Evolutionary conservation across 2,113 vertebrate species (phyloP).

Genomic region (Hippoglossus stenolepis): DNA sequence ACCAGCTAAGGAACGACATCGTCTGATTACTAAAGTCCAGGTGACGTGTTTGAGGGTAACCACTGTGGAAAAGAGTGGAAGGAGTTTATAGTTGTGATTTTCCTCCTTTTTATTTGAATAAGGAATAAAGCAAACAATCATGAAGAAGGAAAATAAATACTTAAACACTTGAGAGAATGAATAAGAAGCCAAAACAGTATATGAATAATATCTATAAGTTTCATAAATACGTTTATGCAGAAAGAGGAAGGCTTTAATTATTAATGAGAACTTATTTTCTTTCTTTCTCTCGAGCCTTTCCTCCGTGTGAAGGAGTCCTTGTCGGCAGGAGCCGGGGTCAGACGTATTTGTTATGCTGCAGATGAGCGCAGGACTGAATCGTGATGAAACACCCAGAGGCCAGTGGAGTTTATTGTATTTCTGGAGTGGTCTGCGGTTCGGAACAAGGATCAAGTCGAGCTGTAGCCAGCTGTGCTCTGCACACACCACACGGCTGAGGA

Average conservation of each 20-base stretch:
- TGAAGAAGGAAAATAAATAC: background rate
- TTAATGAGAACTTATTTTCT: background rate
- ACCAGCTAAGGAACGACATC: too few relatives aligned
- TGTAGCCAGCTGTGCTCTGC: conserved; percentile 1
- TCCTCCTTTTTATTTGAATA: too few relatives aligned
- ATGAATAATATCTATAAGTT: background rate
- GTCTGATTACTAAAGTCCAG: too few relatives aligned
- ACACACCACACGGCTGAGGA: too few relatives aligned
- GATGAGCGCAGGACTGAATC: conserved; percentile 8
- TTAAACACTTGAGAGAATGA: background rate
- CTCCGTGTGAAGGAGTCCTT: background rate
- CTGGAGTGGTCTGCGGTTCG: background rate
- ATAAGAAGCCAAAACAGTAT: background rate
- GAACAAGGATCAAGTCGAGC: conserved; percentile 20
- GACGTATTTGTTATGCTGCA: conserved; percentile 20
- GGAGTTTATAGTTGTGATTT: too few relatives aligned
- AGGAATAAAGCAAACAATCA: too few relatives aligned
- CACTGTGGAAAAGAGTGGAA: too few relatives aligned
- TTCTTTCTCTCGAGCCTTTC: background rate
- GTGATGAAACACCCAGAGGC: background rate
- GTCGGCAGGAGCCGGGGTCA: background rate
- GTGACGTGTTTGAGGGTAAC: too few relatives aligned
- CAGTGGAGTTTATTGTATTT: background rate
- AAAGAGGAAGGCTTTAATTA: too few relatives aligned
- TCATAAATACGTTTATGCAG: background rate